phyloP scores from a whole-genome alignment of 2,797 vertebrate genomes.

The Cottoperca gobio region DNA sequence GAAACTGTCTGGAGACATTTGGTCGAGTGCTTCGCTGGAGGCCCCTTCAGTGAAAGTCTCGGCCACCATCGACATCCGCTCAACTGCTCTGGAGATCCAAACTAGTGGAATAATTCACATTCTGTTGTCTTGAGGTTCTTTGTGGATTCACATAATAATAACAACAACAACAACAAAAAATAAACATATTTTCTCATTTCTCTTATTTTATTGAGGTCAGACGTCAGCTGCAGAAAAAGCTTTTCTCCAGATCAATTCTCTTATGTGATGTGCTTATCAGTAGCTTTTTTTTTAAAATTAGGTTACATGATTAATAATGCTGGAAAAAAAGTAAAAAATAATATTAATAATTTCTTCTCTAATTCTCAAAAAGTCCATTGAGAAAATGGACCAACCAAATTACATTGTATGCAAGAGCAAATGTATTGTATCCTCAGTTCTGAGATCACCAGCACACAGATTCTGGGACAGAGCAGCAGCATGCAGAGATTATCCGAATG shows the following conservation, averaged over 20 bases:
- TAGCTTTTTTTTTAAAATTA: not conserved
- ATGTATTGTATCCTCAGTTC: not conserved
- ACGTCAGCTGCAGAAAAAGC: slow-evolving; percentile 1
- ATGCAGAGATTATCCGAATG: not conserved
- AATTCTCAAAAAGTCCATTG: not conserved
- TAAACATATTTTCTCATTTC: not conserved
- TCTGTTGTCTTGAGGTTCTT: not conserved
- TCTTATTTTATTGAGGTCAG: not conserved
- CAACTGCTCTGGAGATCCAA: not conserved
- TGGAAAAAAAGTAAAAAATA: not conserved
- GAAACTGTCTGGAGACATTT: not conserved
- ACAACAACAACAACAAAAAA: no score
- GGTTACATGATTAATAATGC: not conserved
- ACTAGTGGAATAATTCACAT: slow-evolving; percentile 2
- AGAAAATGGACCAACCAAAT: not conserved
- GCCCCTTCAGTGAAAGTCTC: no score
- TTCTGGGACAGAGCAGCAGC: slow-evolving; percentile 2
- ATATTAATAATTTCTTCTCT: not conserved
- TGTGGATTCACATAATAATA: not conserved
- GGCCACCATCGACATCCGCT: no score
- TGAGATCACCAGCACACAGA: not conserved
- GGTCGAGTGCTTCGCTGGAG: no score
- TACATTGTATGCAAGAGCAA: not conserved
- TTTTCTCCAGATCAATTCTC: not conserved
- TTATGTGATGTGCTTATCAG: not conserved